phyloP scores from a whole-genome alignment of 2,797 vertebrate species.

The Halcyon leucocephala region DNA sequence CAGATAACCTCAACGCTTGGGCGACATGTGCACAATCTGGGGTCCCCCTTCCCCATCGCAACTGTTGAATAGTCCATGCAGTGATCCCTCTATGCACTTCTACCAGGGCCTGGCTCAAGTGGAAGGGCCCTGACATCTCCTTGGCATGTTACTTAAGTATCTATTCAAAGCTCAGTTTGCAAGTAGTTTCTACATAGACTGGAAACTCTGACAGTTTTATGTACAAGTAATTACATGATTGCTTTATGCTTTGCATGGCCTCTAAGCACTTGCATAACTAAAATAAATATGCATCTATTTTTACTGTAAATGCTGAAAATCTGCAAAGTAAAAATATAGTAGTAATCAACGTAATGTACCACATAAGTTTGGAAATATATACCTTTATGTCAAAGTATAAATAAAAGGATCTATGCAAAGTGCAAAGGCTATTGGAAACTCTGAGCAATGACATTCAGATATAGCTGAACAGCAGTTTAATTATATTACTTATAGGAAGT shows the following conservation, averaged over 20 bases:
- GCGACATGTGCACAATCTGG: accelerated
- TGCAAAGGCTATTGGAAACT: constrained; percentile 24
- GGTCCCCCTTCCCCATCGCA: accelerated
- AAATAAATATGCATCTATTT: background rate
- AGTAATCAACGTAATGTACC: background rate
- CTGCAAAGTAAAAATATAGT: background rate
- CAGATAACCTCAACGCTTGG: background rate
- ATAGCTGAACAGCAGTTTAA: constrained; percentile 21
- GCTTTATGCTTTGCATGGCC: background rate
- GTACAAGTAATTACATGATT: background rate
- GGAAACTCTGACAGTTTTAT: background rate
- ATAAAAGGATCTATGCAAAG: constrained; percentile 26
- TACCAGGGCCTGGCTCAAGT: accelerated
- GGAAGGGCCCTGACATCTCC: background rate
- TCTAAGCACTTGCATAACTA: background rate
- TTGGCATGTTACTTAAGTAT: background rate
- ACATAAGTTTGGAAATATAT: background rate
- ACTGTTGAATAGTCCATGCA: accelerated
- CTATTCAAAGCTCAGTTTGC: background rate
- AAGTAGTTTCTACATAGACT: background rate
- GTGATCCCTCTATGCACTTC: background rate
- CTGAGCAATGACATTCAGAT: background rate
- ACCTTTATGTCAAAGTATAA: constrained; percentile 8
- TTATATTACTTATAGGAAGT: constrained; percentile 34
- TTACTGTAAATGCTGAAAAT: constrained; percentile 17